Base-by-base conservation (phyloP, 2,888 invertebrate species). In the Aphrophora alni region DNA sequence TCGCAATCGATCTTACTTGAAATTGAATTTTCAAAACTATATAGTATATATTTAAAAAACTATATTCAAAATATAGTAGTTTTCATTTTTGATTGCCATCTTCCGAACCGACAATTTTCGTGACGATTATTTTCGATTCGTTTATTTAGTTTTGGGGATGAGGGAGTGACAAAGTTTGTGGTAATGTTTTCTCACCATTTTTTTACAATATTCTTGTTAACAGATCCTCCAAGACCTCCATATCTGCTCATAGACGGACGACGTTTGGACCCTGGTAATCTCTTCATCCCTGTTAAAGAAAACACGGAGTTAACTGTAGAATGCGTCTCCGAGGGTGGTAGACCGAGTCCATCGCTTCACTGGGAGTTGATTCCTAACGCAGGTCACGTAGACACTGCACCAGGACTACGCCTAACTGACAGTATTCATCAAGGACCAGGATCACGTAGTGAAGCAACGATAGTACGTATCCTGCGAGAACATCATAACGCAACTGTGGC, bases 401-500 rank as follows among this genome's bases (percentile, higher is more conserved):
- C 70, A 21, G 69, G 69, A 24, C 59, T 59, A 2, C 59, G 59
- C 2, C 21, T 59, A 3, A 21, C 59, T 5, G 21, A 59, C 59
- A 59, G 59, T 10, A 59, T n/a, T 59, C 59, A 59, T 21, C 59
- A 21, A 1, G 77, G 77, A 3, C 69, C 69, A 0, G 77, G 68
- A 3, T 68, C 77, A 28, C 68, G 70, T 21, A 93, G 92, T 87
- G 92, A 93, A 86, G 90, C 95, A 83, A 90, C 94, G 87, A 88
- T 95, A 86, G 90, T 94, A 88, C 91, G 93, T 82, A 95, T 96
- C 72, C 92, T 95, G 83, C 91, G 97, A 51, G 95, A 95, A 82
- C 93, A 96, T 87, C 97, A 97, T 89, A 96, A 96, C 89, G 95
- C 95, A 68, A 93, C 95, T 79, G 92, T 97, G 82, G 91, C 93